These are phyloP conservation scores for Oryctes rhinoceros DNA, from an alignment of 1,140 invertebrate genomes.

Conservation along the genomic window DNA sequence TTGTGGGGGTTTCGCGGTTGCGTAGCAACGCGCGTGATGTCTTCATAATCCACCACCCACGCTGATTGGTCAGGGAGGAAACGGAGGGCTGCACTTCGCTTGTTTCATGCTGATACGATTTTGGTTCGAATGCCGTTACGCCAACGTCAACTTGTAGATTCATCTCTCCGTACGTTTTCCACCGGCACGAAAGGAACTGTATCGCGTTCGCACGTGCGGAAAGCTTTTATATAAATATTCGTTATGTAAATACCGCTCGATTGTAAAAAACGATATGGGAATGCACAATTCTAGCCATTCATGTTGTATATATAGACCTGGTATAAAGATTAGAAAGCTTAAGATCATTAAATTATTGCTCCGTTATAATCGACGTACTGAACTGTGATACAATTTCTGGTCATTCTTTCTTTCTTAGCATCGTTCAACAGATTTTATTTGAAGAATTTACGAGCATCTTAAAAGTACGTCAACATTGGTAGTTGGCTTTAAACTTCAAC, in stretches of 20 bases:
- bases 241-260: not conserved
- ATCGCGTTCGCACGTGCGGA: not conserved
- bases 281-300: not conserved
- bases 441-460: too few species aligned
- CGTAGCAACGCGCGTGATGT: conserved; percentile 60
- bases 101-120: conserved; percentile 55
- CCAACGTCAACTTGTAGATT: conserved; percentile 38
- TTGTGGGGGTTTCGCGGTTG: conserved; percentile 55
- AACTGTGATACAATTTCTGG: too few species aligned
- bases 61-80: conserved; percentile 57
- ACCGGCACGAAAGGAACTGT: not conserved
- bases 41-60: conserved; percentile 58
- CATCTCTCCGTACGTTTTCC: not conserved
- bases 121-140: conserved; percentile 45
- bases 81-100: conserved; percentile 48
- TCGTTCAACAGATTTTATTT: too few species aligned
- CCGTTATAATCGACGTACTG: too few species aligned
- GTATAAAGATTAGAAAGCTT: too few species aligned
- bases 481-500: too few species aligned
- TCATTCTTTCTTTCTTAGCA: too few species aligned
- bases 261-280: not conserved
- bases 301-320: too few species aligned
- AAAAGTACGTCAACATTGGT: too few species aligned
- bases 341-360: too few species aligned
- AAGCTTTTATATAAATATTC: not conserved